These are phyloP conservation scores for Papio anubis DNA, from an alignment of 2,113 vertebrate species.

Conservation along the genomic window DNA sequence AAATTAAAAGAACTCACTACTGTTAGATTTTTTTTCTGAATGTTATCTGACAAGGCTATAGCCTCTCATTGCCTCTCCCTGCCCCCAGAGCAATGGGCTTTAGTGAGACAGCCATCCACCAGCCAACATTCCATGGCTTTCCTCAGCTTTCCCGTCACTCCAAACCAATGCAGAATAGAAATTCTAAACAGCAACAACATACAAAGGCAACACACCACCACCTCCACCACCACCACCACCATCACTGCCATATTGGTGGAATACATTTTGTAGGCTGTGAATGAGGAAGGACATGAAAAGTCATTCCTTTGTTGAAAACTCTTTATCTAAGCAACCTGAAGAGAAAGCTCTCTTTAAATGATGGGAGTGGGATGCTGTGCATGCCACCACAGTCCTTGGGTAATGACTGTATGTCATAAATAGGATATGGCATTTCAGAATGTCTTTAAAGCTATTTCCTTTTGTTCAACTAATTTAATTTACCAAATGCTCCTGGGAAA, in stretches of 20 bases:
- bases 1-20: background rate
- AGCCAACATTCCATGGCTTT: background rate
- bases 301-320: background rate
- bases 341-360: background rate
- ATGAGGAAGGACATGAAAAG: background rate
- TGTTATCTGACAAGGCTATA: background rate
- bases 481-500: constrained; percentile 75
- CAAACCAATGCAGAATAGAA: background rate
- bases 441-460: constrained; percentile 70
- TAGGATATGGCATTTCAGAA: constrained; percentile 64
- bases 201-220: background rate
- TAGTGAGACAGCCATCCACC: background rate
- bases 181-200: background rate
- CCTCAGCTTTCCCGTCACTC: background rate
- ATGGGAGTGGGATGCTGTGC: too few species aligned
- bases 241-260: background rate
- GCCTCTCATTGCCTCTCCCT: background rate
- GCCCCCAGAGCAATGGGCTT: background rate
- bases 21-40: background rate
- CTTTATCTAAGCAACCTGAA: background rate
- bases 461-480: constrained; percentile 80
- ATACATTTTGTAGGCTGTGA: background rate
- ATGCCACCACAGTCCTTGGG: background rate
- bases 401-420: constrained; percentile 55
- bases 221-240: background rate